phyloP scores from a whole-genome alignment of 2,113 vertebrate species.

The Oncorhynchus kisutch region DNA sequence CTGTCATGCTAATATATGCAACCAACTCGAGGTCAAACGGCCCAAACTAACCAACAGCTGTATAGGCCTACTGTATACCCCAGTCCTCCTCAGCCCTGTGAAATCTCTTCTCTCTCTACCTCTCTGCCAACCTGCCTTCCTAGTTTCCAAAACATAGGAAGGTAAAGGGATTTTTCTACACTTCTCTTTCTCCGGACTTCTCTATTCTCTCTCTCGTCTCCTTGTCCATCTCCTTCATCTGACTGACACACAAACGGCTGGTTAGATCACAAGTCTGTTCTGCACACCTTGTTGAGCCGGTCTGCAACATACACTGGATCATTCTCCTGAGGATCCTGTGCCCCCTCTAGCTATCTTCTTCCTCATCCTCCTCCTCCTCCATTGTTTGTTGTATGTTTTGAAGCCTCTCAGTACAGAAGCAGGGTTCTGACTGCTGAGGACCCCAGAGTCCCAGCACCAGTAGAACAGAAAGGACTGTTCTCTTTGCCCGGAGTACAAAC shows the following conservation, averaged over 20 bases:
- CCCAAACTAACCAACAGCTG: too few relatives aligned
- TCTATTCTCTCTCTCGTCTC: constrained; percentile 26
- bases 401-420: constrained; percentile 90
- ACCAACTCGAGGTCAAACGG: constrained; percentile 19
- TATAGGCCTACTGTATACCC: too few relatives aligned
- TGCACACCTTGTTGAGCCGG: constrained; percentile 78
- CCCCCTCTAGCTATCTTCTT: constrained; percentile 32
- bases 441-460: constrained; percentile 68
- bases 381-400: constrained; percentile 87
- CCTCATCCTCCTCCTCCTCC: constrained; percentile 37
- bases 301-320: constrained; percentile 14
- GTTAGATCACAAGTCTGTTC: constrained; percentile 82
- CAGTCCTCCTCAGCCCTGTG: constrained; percentile 1
- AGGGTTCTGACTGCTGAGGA: constrained; percentile 70
- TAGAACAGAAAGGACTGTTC: constrained; percentile 68
- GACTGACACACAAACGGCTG: constrained; percentile 85
- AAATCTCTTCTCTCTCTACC: constrained; percentile 34
- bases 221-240: constrained; percentile 81
- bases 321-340: constrained; percentile 47
- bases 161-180: constrained; percentile 76
- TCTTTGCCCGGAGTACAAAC: constrained; percentile 68
- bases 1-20: neutral
- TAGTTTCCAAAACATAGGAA: constrained; percentile 71
- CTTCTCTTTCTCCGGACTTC: constrained; percentile 45
- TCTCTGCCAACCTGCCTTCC: constrained; percentile 62